Evolutionary conservation across 2,113 vertebrate species (phyloP).

Genomic region (Oryzias javanicus): DNA sequence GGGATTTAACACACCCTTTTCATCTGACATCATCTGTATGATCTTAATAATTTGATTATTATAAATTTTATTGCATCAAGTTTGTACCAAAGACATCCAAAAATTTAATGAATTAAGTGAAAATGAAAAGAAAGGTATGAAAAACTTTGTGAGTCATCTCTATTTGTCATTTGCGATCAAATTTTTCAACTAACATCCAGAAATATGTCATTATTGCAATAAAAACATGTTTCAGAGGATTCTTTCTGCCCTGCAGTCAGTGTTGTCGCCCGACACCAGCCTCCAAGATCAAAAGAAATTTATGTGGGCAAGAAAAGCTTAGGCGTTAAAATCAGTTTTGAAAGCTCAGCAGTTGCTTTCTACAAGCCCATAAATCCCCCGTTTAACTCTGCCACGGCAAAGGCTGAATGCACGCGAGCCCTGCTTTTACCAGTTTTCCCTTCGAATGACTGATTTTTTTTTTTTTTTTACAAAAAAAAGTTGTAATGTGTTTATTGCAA

Average conservation of each 20-base stretch:
- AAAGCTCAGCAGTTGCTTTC: slow-evolving; percentile 50
- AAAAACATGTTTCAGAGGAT: slow-evolving; percentile 14
- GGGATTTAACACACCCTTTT: too few relatives aligned
- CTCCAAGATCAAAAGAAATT: slow-evolving; percentile 30
- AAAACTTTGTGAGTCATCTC: too few relatives aligned
- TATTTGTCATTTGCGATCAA: slow-evolving; percentile 10
- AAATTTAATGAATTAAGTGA: too few relatives aligned
- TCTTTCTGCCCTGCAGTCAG: slow-evolving; percentile 19
- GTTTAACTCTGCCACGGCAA: slow-evolving; percentile 31
- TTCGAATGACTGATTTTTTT: too few relatives aligned
- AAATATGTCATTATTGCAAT: slow-evolving; percentile 21
- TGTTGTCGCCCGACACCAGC: slow-evolving; percentile 17
- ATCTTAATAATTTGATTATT: too few relatives aligned
- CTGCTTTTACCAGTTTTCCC: slow-evolving; percentile 1
- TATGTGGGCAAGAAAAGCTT: slow-evolving; percentile 23
- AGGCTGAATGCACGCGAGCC: slow-evolving; percentile 16
- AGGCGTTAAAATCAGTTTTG: slow-evolving; percentile 39
- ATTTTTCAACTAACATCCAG: slow-evolving; percentile 32
- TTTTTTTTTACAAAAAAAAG: too few relatives aligned
- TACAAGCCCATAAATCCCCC: slow-evolving; percentile 39
- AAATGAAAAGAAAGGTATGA: too few relatives aligned
- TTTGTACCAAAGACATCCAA: too few relatives aligned
- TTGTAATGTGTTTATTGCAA: too few relatives aligned
- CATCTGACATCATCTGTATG: too few relatives aligned
- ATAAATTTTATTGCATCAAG: too few relatives aligned